Evolutionary conservation across 2,113 vertebrate genomes (phyloP), one percentile per base, ranked within the genome.

Genomic region (Geococcyx californianus): DNA sequence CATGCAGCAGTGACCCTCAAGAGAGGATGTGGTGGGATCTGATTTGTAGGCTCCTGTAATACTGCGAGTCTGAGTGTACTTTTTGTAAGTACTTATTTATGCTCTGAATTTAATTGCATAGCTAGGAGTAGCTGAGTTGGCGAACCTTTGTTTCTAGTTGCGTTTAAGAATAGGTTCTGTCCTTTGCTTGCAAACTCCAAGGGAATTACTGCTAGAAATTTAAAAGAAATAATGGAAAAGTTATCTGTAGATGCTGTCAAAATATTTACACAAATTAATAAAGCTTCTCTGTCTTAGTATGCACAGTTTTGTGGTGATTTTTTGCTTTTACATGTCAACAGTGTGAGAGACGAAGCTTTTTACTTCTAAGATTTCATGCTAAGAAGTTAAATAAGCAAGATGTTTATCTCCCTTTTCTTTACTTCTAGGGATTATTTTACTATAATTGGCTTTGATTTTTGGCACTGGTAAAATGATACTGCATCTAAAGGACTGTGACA

Each of bases 401-500:
- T 6, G 0, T 0, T 58, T 66, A 14, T 59, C 23, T 78, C 51
- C 3, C n/a, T n/a, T 44, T 75, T 75, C 73, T 72, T 51, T 9
- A 44, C 31, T 79, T 82, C 12, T 54, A 26, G 31, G 79, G 40
- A 66, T 73, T 21, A 38, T 66, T 94, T 73, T 62, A 62, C 80
- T 80, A 13, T 40, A 60, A 44, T 11, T 55, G 8, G 15, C 49
- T 84, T 62, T 54, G 55, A 34, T 42, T 44, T 90, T 72, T 69
- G 40, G 23, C 34, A 21, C 33, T 58, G 8, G 17, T 89, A 75
- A 62, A 73, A 79, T 51, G 9, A 38, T 73, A 29, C 20, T 13
- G 26, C 33, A 77, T 73, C 75, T 86, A 33, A 84, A 86, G 83
- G 67, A 74, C 17, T 83, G 33, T 20, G 36, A 0, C 51, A 12